These are phyloP conservation scores for Neopipo cinnamomea DNA, from an alignment of 2,113 vertebrate species.

Conservation along the genomic window DNA sequence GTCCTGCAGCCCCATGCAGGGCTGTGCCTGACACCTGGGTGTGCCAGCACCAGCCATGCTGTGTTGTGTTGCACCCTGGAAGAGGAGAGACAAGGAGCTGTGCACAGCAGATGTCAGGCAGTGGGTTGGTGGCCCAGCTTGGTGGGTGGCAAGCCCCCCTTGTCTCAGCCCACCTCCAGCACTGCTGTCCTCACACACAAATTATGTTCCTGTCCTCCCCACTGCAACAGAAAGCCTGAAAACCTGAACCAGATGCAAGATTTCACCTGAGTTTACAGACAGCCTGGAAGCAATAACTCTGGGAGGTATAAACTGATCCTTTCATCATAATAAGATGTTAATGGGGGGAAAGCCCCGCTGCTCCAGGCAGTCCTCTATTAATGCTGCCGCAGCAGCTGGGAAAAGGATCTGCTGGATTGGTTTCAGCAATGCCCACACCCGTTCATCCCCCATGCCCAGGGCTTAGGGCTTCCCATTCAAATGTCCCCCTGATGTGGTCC, in stretches of 20 bases:
- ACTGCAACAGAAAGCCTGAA: not conserved
- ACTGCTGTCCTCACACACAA: not conserved
- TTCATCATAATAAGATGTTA: conserved; percentile 51
- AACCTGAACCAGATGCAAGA: conserved; percentile 33
- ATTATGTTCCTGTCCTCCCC: not conserved
- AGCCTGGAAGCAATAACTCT: conserved; percentile 52
- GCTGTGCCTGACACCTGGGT: accelerated
- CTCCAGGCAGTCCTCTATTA: not conserved
- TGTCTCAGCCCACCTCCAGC: not conserved
- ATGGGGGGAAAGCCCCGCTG: not conserved
- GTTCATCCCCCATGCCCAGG: accelerated
- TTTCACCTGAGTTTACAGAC: conserved; percentile 36
- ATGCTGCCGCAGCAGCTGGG: not conserved
- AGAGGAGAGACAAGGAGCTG: not conserved
- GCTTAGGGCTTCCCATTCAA: not conserved
- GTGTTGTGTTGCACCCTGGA: accelerated
- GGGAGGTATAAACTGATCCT: not conserved
- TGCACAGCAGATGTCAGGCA: not conserved
- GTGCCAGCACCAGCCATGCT: accelerated
- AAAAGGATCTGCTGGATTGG: not conserved
- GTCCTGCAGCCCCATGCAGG: accelerated
- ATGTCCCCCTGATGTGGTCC: accelerated
- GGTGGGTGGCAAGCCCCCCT: not conserved
- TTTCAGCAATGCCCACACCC: not conserved
- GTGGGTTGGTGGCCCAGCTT: not conserved